Evolutionary conservation across 2,113 vertebrate species (phyloP).

Genomic region (Artemisiospiza belli): DNA sequence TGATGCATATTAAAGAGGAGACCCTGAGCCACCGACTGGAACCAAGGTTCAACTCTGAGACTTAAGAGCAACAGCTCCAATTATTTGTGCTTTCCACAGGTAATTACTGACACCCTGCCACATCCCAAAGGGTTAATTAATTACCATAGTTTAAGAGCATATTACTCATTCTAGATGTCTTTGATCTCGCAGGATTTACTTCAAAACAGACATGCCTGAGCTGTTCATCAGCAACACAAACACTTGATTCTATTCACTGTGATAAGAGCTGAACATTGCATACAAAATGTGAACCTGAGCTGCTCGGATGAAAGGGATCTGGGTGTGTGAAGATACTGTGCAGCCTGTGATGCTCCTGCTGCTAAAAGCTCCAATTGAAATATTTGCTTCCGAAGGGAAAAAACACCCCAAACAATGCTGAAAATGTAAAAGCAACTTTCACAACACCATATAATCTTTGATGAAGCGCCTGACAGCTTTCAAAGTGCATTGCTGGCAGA

Average conservation of each 20-base stretch:
- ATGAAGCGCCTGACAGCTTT: neutral
- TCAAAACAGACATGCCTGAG: neutral
- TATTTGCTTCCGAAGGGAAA: neutral
- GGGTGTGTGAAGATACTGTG: fast-evolving
- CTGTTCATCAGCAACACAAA: neutral
- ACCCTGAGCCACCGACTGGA: neutral
- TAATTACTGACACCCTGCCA: neutral
- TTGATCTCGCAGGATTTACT: neutral
- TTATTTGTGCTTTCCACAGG: neutral
- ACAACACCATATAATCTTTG: neutral
- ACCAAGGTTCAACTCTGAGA: neutral
- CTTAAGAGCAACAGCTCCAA: neutral
- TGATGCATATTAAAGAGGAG: neutral
- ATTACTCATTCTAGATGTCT: neutral
- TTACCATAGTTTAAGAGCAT: neutral
- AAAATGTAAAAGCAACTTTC: neutral
- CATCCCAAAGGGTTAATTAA: neutral
- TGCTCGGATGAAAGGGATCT: neutral
- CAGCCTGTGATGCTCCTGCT: neutral
- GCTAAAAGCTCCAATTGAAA: neutral
- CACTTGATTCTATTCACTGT: neutral
- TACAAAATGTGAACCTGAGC: neutral
- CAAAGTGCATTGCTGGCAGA: neutral
- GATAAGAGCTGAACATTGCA: neutral
- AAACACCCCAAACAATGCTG: neutral